Evolutionary conservation across 2,797 vertebrate genomes (phyloP).

Genomic region (Sebastes minor): DNA sequence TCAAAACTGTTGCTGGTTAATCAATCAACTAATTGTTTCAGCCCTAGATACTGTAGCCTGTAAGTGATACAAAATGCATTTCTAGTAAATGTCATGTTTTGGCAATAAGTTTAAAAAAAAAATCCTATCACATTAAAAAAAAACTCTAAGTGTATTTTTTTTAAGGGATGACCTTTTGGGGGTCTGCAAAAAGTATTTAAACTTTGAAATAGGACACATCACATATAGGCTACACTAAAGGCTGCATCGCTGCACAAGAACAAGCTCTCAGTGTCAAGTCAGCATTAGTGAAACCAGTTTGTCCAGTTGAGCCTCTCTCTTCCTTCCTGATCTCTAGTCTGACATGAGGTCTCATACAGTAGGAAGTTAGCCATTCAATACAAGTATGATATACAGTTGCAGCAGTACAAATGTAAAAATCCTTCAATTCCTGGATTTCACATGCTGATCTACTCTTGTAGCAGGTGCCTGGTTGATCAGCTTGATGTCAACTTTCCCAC

Average conservation of each 20-base stretch:
- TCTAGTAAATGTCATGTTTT: not conserved
- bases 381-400: rapidly evolving
- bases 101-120: too few species aligned
- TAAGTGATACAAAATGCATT: not conserved
- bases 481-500: constrained; percentile 52
- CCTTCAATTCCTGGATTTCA: not conserved
- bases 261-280: constrained; percentile 36
- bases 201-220: constrained; percentile 42
- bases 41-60: too few species aligned
- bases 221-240: not conserved
- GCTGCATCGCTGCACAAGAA: constrained; percentile 59
- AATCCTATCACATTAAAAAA: too few species aligned
- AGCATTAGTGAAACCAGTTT: constrained; percentile 64
- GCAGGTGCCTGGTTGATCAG: constrained; percentile 51
- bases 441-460: rapidly evolving
- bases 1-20: too few species aligned
- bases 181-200: not conserved
- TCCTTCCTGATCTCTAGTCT: constrained; percentile 18
- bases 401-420: not conserved
- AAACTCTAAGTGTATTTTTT: not conserved
- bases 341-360: not conserved
- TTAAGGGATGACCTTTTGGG: not conserved
- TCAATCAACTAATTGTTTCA: too few species aligned
- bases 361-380: not conserved
- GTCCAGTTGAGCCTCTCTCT: constrained; percentile 52